phyloP scores from a whole-genome alignment of 2,888 invertebrate genomes.

The Harpagoxenus sublaevis region DNA sequence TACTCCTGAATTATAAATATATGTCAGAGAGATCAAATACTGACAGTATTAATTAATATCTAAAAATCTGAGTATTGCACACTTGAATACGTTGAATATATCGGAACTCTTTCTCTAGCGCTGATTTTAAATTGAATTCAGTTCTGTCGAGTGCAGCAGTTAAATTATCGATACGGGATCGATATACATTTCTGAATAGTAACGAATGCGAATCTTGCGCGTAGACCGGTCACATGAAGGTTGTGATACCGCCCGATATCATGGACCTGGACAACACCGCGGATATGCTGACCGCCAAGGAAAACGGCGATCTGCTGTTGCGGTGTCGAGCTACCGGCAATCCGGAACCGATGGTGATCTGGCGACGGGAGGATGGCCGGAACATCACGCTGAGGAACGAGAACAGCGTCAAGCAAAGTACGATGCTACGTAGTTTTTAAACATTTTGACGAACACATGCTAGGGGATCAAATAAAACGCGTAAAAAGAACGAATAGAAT shows the following conservation, averaged over 20 bases:
- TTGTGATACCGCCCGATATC: constrained; percentile 95
- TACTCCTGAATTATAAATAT: too few relatives aligned
- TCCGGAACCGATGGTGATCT: constrained; percentile 92
- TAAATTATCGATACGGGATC: neutral
- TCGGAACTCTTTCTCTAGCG: neutral
- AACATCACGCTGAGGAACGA: constrained; percentile 92
- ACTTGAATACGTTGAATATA: neutral
- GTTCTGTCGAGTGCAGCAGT: neutral
- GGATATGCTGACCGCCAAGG: constrained; percentile 92
- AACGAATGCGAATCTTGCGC: constrained; percentile 9
- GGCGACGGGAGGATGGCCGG: constrained; percentile 93
- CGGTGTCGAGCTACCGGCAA: constrained; percentile 94
- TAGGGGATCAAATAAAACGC: neutral
- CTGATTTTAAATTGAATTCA: neutral
- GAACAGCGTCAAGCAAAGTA: constrained; percentile 84
- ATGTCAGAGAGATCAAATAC: neutral
- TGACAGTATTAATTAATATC: neutral
- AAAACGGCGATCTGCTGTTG: constrained; percentile 92
- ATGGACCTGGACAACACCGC: constrained; percentile 89
- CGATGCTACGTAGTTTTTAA: neutral
- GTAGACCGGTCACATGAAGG: constrained; percentile 95
- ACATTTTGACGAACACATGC: neutral
- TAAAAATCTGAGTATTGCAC: neutral
- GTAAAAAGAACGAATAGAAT: neutral
- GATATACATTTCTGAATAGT: constrained; percentile 19